Percentiles rank a stretch among this genome's conserved stretches.
Conservation (phyloP, 2,888 invertebrate genomes). For the Tanytarsus gracilentus region DNA sequence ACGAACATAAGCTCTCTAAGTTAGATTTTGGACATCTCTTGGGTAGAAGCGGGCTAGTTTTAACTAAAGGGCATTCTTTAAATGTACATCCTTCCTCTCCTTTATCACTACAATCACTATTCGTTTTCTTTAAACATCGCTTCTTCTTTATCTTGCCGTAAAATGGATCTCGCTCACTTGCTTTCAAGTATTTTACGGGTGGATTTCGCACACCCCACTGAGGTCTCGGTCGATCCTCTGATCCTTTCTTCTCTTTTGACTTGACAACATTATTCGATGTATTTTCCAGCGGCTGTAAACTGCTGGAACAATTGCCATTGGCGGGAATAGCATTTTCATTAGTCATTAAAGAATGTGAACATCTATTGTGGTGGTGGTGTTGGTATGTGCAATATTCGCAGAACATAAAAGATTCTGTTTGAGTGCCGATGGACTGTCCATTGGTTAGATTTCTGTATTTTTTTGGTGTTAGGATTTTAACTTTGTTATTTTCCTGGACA, state of each 20-base stretch:
- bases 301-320: not conserved
- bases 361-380: not conserved
- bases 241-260: constrained; percentile 28
- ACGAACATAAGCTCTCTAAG: constrained; percentile 40
- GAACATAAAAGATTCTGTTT: constrained; percentile 19
- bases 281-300: not conserved
- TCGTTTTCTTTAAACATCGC: not conserved
- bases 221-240: constrained; percentile 52
- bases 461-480: constrained; percentile 23
- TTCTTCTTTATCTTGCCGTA: constrained; percentile 55
- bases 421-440: not conserved
- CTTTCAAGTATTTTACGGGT: constrained; percentile 73
- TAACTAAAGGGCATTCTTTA: constrained; percentile 18
- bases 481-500: not conserved
- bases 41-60: not conserved
- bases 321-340: not conserved
- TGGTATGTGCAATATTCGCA: constrained; percentile 24
- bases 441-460: no score
- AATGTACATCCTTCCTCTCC: constrained; percentile 9
- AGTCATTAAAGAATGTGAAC: not conserved
- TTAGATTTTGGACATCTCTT: not conserved
- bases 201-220: constrained; percentile 72
- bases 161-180: constrained; percentile 82
- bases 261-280: not conserved
- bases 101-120: constrained; percentile 4